Conservation (phyloP, 2,797 vertebrate genomes). For the Zenarchopterus dispar region DNA sequence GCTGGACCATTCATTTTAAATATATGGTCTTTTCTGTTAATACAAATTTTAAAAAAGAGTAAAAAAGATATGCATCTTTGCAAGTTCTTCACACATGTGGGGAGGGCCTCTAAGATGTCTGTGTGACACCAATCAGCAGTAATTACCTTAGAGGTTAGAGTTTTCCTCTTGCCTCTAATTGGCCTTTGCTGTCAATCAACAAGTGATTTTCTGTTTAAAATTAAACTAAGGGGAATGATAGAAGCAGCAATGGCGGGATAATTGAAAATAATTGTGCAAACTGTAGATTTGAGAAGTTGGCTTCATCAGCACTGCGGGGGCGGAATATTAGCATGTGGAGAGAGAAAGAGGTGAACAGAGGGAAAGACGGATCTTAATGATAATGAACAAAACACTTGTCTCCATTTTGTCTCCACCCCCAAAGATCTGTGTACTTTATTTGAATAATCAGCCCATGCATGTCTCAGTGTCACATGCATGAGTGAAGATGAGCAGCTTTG, state of each 20-base stretch:
- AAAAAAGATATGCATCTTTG: slow-evolving; percentile 44
- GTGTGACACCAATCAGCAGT: slow-evolving; percentile 80
- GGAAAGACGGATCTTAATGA: slow-evolving; percentile 77
- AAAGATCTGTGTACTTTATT: slow-evolving; percentile 71
- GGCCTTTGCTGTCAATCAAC: slow-evolving; percentile 85
- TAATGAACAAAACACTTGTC: slow-evolving; percentile 81
- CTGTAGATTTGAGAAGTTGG: slow-evolving; percentile 79
- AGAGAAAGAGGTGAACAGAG: slow-evolving; percentile 69
- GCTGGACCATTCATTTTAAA: slow-evolving; percentile 19
- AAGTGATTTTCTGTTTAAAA: slow-evolving; percentile 80
- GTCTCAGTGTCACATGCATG: slow-evolving; percentile 69
- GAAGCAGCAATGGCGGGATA: slow-evolving; percentile 77
- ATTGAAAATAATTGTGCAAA: slow-evolving; percentile 87
- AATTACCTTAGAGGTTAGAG: slow-evolving; percentile 76
- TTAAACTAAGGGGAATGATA: slow-evolving; percentile 79
- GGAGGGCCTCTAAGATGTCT: slow-evolving; percentile 61
- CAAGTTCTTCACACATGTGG: slow-evolving; percentile 44
- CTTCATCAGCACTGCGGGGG: slow-evolving; percentile 78
- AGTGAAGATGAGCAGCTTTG: slow-evolving; percentile 74
- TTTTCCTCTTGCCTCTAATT: slow-evolving; percentile 76
- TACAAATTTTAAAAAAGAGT: slow-evolving; percentile 4
- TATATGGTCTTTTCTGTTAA: slow-evolving; percentile 22
- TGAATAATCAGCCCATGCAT: slow-evolving; percentile 71
- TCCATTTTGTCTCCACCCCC: slow-evolving; percentile 70
- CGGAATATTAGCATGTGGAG: slow-evolving; percentile 70